These are phyloP conservation scores for Benthosema pterotum DNA, from an alignment of 2,797 vertebrate genomes.

Conservation along the genomic window DNA sequence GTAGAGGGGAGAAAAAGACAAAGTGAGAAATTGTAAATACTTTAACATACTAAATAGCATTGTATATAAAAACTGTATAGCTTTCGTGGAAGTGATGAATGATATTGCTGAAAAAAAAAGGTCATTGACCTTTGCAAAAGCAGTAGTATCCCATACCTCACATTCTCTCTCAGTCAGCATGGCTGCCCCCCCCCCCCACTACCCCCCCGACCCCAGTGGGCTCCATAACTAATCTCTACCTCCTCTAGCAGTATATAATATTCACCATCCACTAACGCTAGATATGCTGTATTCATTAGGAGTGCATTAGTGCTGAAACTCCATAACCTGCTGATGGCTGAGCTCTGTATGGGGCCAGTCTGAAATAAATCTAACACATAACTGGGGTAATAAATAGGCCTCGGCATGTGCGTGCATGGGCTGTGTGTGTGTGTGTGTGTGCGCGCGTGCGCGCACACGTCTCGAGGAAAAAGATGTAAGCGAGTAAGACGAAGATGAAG, in stretches of 20 bases:
- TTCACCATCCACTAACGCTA: conserved; percentile 47
- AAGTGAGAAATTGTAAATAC: not conserved
- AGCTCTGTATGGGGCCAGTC: conserved; percentile 58
- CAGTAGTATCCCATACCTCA: conserved; percentile 43
- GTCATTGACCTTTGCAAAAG: conserved; percentile 52
- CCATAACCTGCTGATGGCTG: conserved; percentile 71
- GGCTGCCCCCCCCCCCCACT: conserved; percentile 31
- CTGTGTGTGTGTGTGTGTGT: conserved; percentile 24
- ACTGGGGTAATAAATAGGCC: conserved; percentile 77
- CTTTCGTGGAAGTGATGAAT: conserved; percentile 39
- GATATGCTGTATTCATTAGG: conserved; percentile 75
- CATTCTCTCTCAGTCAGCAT: conserved; percentile 57
- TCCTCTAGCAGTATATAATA: conserved; percentile 52
- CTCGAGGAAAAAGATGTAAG: conserved; percentile 73
- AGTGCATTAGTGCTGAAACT: conserved; percentile 70
- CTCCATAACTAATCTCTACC: conserved; percentile 60
- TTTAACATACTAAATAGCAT: conserved; percentile 10
- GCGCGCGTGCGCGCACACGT: conserved; percentile 7
- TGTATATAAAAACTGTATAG: conserved; percentile 1
- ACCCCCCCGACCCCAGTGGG: conserved; percentile 42
- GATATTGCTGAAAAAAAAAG: conserved; percentile 26
- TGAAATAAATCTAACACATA: conserved; percentile 80
- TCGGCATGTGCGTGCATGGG: conserved; percentile 10
- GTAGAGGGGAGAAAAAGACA: conserved; percentile 2
- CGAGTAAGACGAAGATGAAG: conserved; percentile 78